Conservation (phyloP, 2,113 vertebrate genomes). For the Quiscalus mexicanus region DNA sequence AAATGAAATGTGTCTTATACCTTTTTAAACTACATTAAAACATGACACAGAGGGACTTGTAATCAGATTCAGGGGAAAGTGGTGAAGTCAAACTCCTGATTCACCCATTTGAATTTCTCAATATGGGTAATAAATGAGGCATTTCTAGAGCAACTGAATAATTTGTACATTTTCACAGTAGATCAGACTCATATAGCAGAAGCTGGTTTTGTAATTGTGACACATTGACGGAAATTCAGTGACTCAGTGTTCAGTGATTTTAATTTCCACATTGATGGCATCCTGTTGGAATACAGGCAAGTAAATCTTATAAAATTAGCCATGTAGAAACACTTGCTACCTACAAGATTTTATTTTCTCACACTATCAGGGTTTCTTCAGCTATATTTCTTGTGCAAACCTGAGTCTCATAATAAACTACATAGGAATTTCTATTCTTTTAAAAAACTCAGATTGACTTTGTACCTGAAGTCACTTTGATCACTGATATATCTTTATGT, state of each 20-base stretch:
- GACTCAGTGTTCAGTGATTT: background rate
- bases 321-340: background rate
- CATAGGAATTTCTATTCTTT: background rate
- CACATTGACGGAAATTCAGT: background rate
- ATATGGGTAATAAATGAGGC: background rate
- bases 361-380: background rate
- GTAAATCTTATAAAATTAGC: background rate
- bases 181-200: background rate
- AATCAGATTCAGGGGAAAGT: background rate
- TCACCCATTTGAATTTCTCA: background rate
- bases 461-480: background rate
- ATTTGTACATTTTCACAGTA: conserved; percentile 15
- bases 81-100: background rate
- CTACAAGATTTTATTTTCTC: background rate
- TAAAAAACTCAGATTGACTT: background rate
- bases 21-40: background rate
- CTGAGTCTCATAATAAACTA: background rate
- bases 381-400: background rate
- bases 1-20: background rate
- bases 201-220: background rate
- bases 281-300: background rate
- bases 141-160: background rate
- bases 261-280: background rate
- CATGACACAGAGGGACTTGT: background rate
- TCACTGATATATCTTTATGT: background rate